Base-by-base conservation (phyloP, 2,113 vertebrate genomes). In the Pseudorectes ferrugineus region DNA sequence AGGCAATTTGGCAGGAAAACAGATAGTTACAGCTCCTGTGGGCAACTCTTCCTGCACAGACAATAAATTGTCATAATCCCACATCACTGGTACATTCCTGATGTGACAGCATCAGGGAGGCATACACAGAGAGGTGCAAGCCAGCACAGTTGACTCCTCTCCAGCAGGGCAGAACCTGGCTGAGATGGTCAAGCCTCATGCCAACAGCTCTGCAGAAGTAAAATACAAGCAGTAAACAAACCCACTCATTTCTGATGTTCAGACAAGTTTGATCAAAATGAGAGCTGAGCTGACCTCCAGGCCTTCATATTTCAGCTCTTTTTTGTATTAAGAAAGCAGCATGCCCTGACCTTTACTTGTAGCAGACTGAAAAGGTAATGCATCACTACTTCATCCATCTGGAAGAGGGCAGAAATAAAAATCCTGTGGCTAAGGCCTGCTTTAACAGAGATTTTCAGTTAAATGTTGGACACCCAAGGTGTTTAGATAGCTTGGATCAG, bases 381-480 rank as follows among this genome's bases (percentile, higher is more conserved):
- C 23, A 78, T 89, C 54, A 10, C 42, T 59, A 63, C 11, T 92
- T 70, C 74, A 90, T 66, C 92, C 72, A 71, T 71, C 82, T 94
- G 82, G 28, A 88, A 92, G 72, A 85, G 43, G 33, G 28, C 52
- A 88, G 78, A 93, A 94, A 74, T 71, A 77, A 86, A 93, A 92
- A 57, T 71, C 55, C 52, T 40, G n/a, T 88, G 63, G 67, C 36
- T 74, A 77, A 93, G 55, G 52, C 43, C 52, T 4, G 16, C 82
- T 92, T 88, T 90, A 59, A 74, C 78, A 86, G 77, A 92, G 85
- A 83, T 95, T 93, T 96, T 88, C 68, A 57, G 48, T 94, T 87
- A 86, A 89, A 90, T 74, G 78, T 72, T 92, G 90, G 68, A 92
- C 82, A 96, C 79, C n/a, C 72, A 72, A 83, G 61, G 57, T 88